Base-by-base conservation (phyloP, 2,888 invertebrate species). In the Mesorhabditis sp. region DNA sequence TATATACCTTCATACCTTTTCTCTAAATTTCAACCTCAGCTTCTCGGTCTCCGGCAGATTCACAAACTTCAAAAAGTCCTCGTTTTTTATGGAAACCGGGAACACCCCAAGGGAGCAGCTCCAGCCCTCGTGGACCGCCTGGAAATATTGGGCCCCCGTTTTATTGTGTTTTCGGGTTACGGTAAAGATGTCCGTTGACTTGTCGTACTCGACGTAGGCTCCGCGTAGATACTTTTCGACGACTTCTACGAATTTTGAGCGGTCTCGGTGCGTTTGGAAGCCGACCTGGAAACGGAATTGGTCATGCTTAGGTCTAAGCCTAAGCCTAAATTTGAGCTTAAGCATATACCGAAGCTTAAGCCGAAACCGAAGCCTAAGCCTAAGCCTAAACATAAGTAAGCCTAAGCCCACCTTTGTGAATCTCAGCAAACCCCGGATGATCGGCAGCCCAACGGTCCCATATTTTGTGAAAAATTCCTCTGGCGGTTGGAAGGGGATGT, bases 401-500 rank as follows among this genome's bases (percentile, higher is more conserved):
- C 58, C 58, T 13, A 50, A 50, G 28, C 28, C 28, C 64, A 94
- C 93, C 91, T 94, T 92, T 84, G 94, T 94, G 87, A 93, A 87
- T 90, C 91, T 92, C 67, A 95, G 89, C 90, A 95, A 92, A 75
- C 94, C 94, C 87, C 94, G 93, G 44, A 95, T 89, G 69, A 95
- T 91, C 88, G 94, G 94, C 43, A 83, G 74, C 10, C 80, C 84
- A 62, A 80, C 79, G 6, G 78, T 73, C 5, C 77, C 70, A 68
- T 81, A 85, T 58, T 82, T 78, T 13, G 77, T 76, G 75, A 85
- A 83, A 82, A 94, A 92, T 78, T 94, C 93, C 84, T 94, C 94
- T 92, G 94, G 94, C 13, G 94, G 92, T 13, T 94, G 94, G 87
- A 95, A 95, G 0, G 95, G 95, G 83, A 95, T 95, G 87, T 95